phyloP scores from a whole-genome alignment of 1,140 invertebrate species.

The Aphelinus certus region DNA sequence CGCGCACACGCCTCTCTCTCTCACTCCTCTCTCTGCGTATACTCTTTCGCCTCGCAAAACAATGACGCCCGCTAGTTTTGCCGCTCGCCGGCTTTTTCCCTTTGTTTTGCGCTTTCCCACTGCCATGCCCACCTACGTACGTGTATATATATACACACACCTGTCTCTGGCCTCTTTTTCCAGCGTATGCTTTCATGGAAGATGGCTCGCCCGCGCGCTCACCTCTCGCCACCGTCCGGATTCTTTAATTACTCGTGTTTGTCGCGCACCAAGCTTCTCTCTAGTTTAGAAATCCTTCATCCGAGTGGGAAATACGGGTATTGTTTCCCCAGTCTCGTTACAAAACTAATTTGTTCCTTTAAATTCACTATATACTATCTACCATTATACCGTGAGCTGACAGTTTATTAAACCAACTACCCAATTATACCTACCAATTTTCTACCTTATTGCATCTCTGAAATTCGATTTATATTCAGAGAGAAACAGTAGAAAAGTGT shows the following conservation, averaged over 20 bases:
- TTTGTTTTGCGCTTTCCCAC: neutral
- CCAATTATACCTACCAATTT: too few relatives aligned
- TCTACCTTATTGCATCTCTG: too few relatives aligned
- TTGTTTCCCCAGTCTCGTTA: too few relatives aligned
- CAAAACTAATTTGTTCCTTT: too few relatives aligned
- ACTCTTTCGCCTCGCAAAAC: conserved; percentile 12
- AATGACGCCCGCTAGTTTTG: conserved; percentile 4
- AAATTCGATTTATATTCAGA: too few relatives aligned
- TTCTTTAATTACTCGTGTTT: conserved; percentile 29
- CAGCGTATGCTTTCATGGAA: neutral
- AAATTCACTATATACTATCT: too few relatives aligned
- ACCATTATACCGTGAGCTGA: too few relatives aligned
- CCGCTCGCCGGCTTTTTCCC: neutral
- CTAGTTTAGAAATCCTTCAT: too few relatives aligned
- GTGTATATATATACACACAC: neutral
- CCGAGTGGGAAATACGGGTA: too few relatives aligned
- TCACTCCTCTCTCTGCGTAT: conserved; percentile 13
- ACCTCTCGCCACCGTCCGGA: conserved; percentile 23
- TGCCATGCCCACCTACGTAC: neutral
- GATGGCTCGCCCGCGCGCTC: neutral
- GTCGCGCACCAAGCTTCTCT: neutral
- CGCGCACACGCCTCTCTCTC: neutral
- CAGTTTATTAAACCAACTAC: too few relatives aligned
- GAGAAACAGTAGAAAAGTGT: too few relatives aligned
- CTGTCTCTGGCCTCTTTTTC: neutral